Evolutionary conservation across 2,797 vertebrate species (phyloP).

Genomic region (Paramormyrops hopkinsi): DNA sequence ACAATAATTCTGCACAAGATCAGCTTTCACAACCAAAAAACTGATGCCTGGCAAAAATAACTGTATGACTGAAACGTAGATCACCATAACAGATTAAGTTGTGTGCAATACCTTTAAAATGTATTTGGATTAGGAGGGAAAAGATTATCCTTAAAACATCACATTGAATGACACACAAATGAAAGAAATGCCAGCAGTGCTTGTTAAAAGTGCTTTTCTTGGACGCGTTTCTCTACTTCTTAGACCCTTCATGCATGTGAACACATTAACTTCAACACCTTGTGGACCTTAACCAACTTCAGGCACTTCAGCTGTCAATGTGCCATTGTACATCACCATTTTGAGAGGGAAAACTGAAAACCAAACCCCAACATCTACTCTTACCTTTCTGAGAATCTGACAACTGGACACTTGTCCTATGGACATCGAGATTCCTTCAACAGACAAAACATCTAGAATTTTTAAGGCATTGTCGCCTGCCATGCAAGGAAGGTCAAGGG

Average conservation of each 20-base stretch:
- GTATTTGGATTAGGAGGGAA: conserved; percentile 28
- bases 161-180: conserved; percentile 15
- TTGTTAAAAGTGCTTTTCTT: conserved; percentile 10
- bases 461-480: background rate
- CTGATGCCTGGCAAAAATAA: conserved; percentile 20
- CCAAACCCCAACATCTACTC: background rate
- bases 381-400: background rate
- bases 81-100: conserved; percentile 19
- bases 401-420: background rate
- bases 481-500: background rate
- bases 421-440: background rate
- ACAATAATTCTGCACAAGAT: background rate
- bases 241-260: background rate
- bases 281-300: background rate
- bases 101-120: conserved; percentile 23
- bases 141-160: conserved; percentile 27
- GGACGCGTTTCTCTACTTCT: background rate
- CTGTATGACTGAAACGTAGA: conserved; percentile 11
- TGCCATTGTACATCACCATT: background rate
- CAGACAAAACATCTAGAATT: background rate
- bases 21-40: background rate
- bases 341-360: background rate
- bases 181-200: conserved; percentile 23
- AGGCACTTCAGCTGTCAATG: background rate
- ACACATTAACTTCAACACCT: background rate